Percentiles rank a stretch among this genome's conserved stretches.
Evolutionary conservation across 2,797 vertebrate genomes (phyloP).

Genomic region (Syngnathus rostellatus): DNA sequence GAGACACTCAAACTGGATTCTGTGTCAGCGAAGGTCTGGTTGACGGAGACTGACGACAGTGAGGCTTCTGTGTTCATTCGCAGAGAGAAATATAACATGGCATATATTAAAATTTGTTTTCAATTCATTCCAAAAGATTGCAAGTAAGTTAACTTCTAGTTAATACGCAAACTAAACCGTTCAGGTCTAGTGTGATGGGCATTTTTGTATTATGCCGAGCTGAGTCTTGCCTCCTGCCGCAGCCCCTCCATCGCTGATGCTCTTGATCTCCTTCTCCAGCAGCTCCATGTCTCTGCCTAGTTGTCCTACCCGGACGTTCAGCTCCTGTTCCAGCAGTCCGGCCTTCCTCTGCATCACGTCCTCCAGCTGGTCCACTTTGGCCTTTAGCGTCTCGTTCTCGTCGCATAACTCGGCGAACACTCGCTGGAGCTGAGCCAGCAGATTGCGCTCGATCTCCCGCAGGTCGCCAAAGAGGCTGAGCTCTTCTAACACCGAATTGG

Average conservation of each 20-base stretch:
- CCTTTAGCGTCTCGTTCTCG: constrained; percentile 56
- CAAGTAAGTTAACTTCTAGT: no score
- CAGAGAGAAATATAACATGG: neutral
- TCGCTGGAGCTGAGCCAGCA: constrained; percentile 42
- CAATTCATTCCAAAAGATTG: neutral
- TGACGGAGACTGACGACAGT: neutral
- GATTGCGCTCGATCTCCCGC: constrained; percentile 33
- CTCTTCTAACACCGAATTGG: constrained; percentile 20
- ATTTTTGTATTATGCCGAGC: neutral
- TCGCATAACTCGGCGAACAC: constrained; percentile 41
- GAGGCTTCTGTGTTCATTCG: neutral
- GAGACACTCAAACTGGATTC: neutral
- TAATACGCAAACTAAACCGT: no score
- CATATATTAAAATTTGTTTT: neutral
- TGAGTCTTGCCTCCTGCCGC: neutral
- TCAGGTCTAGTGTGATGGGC: no score
- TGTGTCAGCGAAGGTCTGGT: neutral
- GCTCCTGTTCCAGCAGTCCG: constrained; percentile 52
- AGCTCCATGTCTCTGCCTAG: constrained; percentile 53
- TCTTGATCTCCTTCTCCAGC: constrained; percentile 52
- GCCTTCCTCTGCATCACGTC: constrained; percentile 57
- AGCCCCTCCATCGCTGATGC: constrained; percentile 19
- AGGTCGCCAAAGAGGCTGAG: constrained; percentile 14
- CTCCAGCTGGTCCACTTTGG: constrained; percentile 58
- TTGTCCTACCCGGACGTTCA: constrained; percentile 55